Base-by-base conservation (phyloP, 1,140 invertebrate species). In the Stegodyphus dumicola region DNA sequence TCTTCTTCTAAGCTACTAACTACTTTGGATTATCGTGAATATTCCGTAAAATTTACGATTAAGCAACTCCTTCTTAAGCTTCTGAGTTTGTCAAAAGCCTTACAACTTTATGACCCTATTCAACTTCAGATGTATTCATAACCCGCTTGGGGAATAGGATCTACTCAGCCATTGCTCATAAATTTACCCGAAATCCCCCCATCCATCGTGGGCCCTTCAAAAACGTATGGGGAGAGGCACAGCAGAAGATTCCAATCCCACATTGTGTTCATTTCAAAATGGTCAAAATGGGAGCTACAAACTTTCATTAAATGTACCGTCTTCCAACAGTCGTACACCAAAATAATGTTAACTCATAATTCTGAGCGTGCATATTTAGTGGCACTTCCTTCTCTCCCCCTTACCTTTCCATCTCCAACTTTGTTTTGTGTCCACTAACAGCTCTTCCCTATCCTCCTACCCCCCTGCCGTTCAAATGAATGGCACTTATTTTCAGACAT, bases 261-360 rank as follows among this genome's bases (percentile, higher is more conserved):
- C 51, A 78, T 78, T 78, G 77, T 78, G 48, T 33, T 71, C 69
- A 9, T 49, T 52, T 71, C 77, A 6, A 78, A 78, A 78, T 69
- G 60, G 77, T 78, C 77, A 69, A 69, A 78, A 78, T 78, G 77
- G 77, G 77, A 78, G 77, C 77, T 69, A 78, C 77, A 78, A 78
- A 78, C 65, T 54, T 67, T 78, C 77, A 78, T 78, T 78, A 78
- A 78, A 78, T 52, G 75, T 7, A 18, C 65, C 77, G 76, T 67
- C 76, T 65, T 67, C 56, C 56, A 60, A 15, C 56, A 60, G 56
- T 60, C 76, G 15, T 6, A 18, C 65, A 11, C 65, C 53, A 51
- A 78, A 78, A 69, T 78, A 66, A 78, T 78, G 77, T 78, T 33
- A 66, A 69, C 77, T 53, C 77, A 78, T 78, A 78, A 78, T 78